Percentiles rank a stretch among this genome's conserved stretches.
Evolutionary conservation across 2,113 vertebrate species (phyloP).

Genomic region (Cisticola juncidis): DNA sequence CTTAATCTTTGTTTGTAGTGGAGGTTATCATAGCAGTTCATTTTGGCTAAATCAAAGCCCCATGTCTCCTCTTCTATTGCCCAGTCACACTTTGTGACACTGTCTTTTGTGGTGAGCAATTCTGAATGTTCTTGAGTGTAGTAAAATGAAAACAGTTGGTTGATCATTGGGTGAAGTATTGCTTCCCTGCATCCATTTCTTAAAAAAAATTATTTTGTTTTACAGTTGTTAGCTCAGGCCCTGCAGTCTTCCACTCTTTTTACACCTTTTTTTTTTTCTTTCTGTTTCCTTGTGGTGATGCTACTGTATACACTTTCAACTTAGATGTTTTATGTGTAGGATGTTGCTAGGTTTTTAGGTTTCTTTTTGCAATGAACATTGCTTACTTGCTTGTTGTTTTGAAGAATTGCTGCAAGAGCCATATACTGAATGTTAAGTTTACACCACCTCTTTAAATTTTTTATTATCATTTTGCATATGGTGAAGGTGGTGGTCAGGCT

Average conservation of each 20-base stretch:
- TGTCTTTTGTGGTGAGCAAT: not conserved
- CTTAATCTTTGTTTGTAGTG: not conserved
- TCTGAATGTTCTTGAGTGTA: not conserved
- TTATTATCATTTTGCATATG: not conserved
- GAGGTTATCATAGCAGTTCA: not conserved
- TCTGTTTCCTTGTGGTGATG: not conserved
- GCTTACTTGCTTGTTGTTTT: not conserved
- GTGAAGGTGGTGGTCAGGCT: not conserved
- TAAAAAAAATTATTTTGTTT: not conserved
- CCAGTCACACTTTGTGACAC: not conserved
- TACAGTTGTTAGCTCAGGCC: not conserved
- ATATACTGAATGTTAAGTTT: not conserved
- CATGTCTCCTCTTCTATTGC: not conserved
- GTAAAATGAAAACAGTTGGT: not conserved
- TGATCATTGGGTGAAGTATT: not conserved
- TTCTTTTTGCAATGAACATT: not conserved
- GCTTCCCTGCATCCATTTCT: not conserved
- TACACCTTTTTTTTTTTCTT: not conserved
- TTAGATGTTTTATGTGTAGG: not conserved
- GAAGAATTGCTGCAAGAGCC: not conserved
- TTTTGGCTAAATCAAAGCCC: not conserved
- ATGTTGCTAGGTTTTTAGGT: not conserved
- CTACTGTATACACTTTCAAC: not conserved
- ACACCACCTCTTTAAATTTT: not conserved
- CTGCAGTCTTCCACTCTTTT: not conserved